Conservation (phyloP, 2,113 vertebrate species). For the Stegastes partitus region DNA sequence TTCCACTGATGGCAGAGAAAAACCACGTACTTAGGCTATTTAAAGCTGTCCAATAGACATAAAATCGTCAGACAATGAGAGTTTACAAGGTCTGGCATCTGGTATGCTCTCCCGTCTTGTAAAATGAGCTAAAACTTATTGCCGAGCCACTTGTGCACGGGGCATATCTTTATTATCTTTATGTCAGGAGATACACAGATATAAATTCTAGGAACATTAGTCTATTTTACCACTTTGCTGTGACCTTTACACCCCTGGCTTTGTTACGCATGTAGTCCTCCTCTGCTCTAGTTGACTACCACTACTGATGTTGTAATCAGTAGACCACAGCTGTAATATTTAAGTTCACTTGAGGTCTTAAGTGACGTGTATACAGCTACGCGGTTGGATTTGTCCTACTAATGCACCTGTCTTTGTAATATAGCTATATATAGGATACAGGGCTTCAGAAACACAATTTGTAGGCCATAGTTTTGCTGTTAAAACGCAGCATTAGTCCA, state of each 20-base stretch:
- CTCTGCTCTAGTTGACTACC: neutral
- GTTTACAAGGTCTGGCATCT: slow-evolving; percentile 64
- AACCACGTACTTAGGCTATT: slow-evolving; percentile 1
- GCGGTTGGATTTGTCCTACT: neutral
- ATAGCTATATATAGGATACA: neutral
- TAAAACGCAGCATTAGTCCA: neutral
- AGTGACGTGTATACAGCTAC: neutral
- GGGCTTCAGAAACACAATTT: neutral
- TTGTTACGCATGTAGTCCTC: neutral
- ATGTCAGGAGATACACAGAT: slow-evolving; percentile 1
- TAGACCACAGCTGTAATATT: neutral
- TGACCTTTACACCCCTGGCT: neutral
- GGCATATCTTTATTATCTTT: slow-evolving; percentile 36
- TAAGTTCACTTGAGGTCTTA: neutral
- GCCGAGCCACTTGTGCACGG: neutral
- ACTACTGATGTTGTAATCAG: neutral
- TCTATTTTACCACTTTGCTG: slow-evolving; percentile 1
- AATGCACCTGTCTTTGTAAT: slow-evolving; percentile 2
- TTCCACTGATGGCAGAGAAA: neutral
- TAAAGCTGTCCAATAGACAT: slow-evolving; percentile 26
- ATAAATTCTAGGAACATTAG: slow-evolving; percentile 2
- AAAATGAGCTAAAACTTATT: slow-evolving; percentile 32
- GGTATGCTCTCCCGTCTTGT: slow-evolving; percentile 43
- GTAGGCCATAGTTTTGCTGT: neutral
- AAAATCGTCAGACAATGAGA: slow-evolving; percentile 33